Percentiles rank a stretch among this genome's conserved stretches.
phyloP scores from a whole-genome alignment of 2,888 invertebrate genomes.

The Drosophila planitibia region DNA sequence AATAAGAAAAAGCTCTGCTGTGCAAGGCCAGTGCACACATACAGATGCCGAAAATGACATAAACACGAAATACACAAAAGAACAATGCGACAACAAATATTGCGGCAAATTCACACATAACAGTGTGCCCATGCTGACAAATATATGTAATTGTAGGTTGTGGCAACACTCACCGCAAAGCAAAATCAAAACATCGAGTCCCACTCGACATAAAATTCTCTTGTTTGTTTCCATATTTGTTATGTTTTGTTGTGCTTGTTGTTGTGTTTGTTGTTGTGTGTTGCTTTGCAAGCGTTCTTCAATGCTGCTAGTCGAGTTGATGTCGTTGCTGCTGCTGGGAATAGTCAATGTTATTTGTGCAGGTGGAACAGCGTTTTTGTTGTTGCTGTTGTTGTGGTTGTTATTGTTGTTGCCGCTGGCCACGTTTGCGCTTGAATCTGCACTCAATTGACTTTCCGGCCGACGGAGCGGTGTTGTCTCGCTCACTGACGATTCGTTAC shows the following conservation, averaged over 20 bases:
- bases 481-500: slow-evolving; percentile 84
- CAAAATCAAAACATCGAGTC: slow-evolving; percentile 89
- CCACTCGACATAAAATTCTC: slow-evolving; percentile 88
- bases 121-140: not conserved
- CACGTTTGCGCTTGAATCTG: slow-evolving; percentile 57
- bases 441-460: slow-evolving; percentile 70
- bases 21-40: slow-evolving; percentile 28
- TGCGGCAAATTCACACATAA: slow-evolving; percentile 15
- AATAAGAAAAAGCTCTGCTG: slow-evolving; percentile 34
- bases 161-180: slow-evolving; percentile 88
- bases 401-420: slow-evolving; percentile 42
- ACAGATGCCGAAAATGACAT: slow-evolving; percentile 34
- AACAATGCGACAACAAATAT: slow-evolving; percentile 39
- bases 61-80: slow-evolving; percentile 17
- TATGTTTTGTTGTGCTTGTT: slow-evolving; percentile 50
- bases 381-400: slow-evolving; percentile 11
- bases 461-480: slow-evolving; percentile 85
- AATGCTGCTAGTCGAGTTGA: slow-evolving; percentile 20
- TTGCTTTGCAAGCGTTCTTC: slow-evolving; percentile 59
- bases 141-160: not conserved
- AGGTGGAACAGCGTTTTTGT: slow-evolving; percentile 20
- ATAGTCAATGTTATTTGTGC: slow-evolving; percentile 44
- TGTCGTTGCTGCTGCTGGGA: slow-evolving; percentile 21
- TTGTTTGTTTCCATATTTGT: slow-evolving; percentile 84
- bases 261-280: slow-evolving; percentile 55